phyloP scores from a whole-genome alignment of 2,888 invertebrate genomes.

The Netelia virgata region DNA sequence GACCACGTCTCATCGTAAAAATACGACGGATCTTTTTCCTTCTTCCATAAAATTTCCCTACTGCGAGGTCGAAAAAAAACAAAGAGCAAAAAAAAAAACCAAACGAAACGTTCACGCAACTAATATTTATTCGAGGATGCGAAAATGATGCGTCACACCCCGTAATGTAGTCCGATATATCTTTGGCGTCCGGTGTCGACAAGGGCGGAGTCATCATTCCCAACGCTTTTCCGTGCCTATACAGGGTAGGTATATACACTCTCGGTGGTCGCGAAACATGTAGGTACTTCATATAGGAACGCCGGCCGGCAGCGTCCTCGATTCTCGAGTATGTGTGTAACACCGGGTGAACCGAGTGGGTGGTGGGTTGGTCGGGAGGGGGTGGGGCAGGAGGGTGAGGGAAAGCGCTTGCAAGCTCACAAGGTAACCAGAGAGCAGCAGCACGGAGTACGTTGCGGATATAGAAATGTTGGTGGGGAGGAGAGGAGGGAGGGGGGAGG shows the following conservation, averaged over 20 bases:
- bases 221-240: constrained; percentile 9
- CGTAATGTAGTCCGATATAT: constrained; percentile 15
- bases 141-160: constrained; percentile 15
- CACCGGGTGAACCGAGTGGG: constrained; percentile 23
- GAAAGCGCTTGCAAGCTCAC: constrained; percentile 37
- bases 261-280: constrained; percentile 22
- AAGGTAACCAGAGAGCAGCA: constrained; percentile 37
- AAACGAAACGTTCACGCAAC: not conserved
- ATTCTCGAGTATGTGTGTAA: constrained; percentile 30
- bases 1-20: no score
- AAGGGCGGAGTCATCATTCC: constrained; percentile 35
- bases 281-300: constrained; percentile 17
- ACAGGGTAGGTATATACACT: not conserved
- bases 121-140: constrained; percentile 2
- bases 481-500: not conserved
- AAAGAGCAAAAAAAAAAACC: not conserved
- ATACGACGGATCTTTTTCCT: no score
- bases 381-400: not conserved
- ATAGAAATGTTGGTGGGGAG: not conserved
- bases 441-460: not conserved
- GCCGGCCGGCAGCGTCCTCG: constrained; percentile 56
- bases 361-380: not conserved
- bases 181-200: constrained; percentile 11
- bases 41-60: not conserved
- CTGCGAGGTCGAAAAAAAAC: not conserved